Conservation (phyloP, 2,113 vertebrate genomes). For the Neoarius graeffei region DNA sequence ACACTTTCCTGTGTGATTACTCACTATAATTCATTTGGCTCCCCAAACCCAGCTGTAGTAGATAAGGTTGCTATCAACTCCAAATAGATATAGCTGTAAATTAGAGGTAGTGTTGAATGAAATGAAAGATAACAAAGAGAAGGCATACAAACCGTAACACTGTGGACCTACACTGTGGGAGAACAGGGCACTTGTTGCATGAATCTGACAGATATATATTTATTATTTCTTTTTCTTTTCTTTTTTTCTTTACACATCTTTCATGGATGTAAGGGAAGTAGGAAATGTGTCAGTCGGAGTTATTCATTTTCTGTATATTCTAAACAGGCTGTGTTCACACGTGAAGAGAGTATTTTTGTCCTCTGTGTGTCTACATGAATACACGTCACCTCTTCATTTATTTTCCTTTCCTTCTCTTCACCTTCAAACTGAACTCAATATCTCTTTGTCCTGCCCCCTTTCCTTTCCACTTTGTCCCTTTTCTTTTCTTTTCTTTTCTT, state of each 20-base stretch:
- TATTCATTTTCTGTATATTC: constrained; percentile 23
- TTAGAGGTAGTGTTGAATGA: constrained; percentile 11
- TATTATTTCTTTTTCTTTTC: neutral
- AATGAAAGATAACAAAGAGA: constrained; percentile 47
- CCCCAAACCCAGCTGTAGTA: constrained; percentile 51
- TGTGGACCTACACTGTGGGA: constrained; percentile 76
- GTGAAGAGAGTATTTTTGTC: constrained; percentile 70
- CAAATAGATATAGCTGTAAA: constrained; percentile 19
- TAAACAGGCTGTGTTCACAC: constrained; percentile 26
- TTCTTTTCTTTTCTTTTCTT: constrained; percentile 4
- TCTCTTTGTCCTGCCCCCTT: constrained; percentile 26
- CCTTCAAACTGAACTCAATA: constrained; percentile 37
- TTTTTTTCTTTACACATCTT: neutral
- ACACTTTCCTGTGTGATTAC: constrained; percentile 39
- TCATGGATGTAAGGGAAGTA: constrained; percentile 14
- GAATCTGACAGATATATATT: neutral
- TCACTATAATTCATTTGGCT: constrained; percentile 45
- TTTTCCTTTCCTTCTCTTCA: neutral
- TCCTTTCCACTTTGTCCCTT: neutral
- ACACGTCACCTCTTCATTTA: neutral
- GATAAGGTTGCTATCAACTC: constrained; percentile 31
- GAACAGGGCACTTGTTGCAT: constrained; percentile 33
- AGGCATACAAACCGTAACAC: constrained; percentile 72
- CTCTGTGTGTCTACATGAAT: constrained; percentile 63
- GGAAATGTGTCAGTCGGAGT: constrained; percentile 29